Evolutionary conservation across 2,888 invertebrate genomes (phyloP).

Genomic region (Lottia scabra): DNA sequence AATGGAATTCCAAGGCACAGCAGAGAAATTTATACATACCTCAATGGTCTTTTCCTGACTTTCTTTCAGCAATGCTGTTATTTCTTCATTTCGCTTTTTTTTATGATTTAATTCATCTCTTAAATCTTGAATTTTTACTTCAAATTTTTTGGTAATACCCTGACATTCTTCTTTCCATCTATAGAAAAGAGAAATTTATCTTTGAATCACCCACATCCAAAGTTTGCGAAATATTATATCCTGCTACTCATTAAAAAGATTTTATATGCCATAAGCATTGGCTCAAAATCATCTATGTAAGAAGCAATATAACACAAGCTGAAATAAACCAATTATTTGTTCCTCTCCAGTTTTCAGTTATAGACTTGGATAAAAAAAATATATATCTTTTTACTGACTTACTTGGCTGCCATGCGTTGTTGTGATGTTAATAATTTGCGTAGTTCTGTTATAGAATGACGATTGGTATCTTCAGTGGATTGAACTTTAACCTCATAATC

Average conservation of each 20-base stretch:
- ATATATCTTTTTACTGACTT: background rate
- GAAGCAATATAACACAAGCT: background rate
- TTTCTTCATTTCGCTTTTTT: constrained; percentile 59
- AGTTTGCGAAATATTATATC: too few relatives aligned
- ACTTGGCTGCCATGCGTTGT: constrained; percentile 67
- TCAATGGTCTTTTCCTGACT: constrained; percentile 62
- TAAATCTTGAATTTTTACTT: constrained; percentile 58
- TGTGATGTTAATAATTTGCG: constrained; percentile 61
- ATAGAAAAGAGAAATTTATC: constrained; percentile 4
- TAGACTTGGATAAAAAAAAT: too few relatives aligned
- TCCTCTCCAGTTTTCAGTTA: background rate
- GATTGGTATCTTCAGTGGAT: constrained; percentile 60
- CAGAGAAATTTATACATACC: constrained; percentile 35
- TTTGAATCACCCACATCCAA: too few relatives aligned
- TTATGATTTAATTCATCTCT: constrained; percentile 54
- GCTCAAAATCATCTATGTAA: too few relatives aligned
- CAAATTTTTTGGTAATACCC: constrained; percentile 62
- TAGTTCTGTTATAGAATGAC: constrained; percentile 56
- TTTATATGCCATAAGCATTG: too few relatives aligned
- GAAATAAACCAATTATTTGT: background rate
- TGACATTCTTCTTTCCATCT: constrained; percentile 69
- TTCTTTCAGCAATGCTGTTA: constrained; percentile 59
- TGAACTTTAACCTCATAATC: constrained; percentile 64
- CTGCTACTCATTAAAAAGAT: too few relatives aligned
- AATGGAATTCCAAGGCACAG: background rate